Base-by-base conservation (phyloP, 2,888 invertebrate species). In the Xestoiulus laeticollis region DNA sequence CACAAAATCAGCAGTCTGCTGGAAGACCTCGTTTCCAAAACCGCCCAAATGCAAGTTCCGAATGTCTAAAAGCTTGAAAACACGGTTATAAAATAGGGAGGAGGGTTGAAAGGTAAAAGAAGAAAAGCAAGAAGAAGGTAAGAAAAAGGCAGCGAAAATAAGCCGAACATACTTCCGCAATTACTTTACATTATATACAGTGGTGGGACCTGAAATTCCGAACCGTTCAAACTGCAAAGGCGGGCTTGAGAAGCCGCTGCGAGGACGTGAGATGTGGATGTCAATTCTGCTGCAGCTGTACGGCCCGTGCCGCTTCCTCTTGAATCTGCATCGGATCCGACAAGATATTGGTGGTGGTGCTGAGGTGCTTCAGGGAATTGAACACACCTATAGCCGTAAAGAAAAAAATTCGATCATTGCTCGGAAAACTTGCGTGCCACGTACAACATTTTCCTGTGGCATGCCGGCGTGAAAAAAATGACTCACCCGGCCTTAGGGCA, bases 261-360 rank as follows among this genome's bases (percentile, higher is more conserved):
- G 68, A 68, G 22, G 26, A 26, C 68, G 26, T 68, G 68, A 68
- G 68, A 68, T 26, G 26, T 26, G 68, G 10, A 26, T 10, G 68
- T 68, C 68, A 68, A 12, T 68, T 22, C 68, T 68, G 68, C 43
- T 84, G 43, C 84, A 84, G 16, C 22, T 33, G 33, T 19, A 84
- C 84, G 22, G 84, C 84, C 33, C 84, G 33, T 87, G 95, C 94
- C 30, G 97, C 97, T 93, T 99, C 98, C 89, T 98, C 97, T 14
- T 97, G 96, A 91, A 99, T 93, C 88, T 95, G 95, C 91, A 95
- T 95, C 16, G 98, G 98, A 91, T 96, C 96, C 84, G 97, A 95
- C 90, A 99, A 93, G 91, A 99, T 97, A 91, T 98, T 98, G 85
- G 99, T 99, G 89, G 95, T 95, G 90, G 97, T 98, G 92, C 97